A percentile compares a stretch with the other conserved stretches of the same genome.
phyloP scores from a whole-genome alignment of 2,888 invertebrate species.

The Parthenolecanium corni region DNA sequence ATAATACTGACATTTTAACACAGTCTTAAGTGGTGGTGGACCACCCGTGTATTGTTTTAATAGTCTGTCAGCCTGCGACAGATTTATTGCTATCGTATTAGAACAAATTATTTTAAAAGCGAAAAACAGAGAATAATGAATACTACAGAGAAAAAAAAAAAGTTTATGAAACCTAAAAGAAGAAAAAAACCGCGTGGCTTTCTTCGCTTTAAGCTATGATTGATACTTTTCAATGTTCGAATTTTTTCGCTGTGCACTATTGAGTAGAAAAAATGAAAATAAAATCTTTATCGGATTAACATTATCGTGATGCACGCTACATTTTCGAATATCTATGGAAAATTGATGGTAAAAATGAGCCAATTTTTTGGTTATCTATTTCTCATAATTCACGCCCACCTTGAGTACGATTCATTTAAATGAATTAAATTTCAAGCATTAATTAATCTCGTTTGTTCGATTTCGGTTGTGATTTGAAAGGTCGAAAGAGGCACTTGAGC shows the following conservation, averaged over 20 bases:
- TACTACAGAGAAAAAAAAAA: conserved; percentile 1
- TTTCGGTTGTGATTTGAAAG: too few relatives aligned
- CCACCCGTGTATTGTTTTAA: conserved; percentile 25
- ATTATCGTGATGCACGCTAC: conserved; percentile 1
- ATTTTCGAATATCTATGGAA: neutral
- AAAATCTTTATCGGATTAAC: neutral
- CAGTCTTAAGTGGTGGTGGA: conserved; percentile 16
- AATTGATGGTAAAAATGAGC: neutral
- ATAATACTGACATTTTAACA: conserved; percentile 13
- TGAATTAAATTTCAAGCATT: too few relatives aligned
- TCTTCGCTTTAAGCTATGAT: conserved; percentile 22
- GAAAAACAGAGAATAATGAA: conserved; percentile 1
- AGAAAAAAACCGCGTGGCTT: conserved; percentile 8
- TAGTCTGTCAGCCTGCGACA: conserved; percentile 23
- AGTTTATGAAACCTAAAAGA: neutral
- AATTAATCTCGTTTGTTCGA: too few relatives aligned
- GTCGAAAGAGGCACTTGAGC: too few relatives aligned
- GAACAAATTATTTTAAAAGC: conserved; percentile 17
- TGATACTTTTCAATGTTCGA: conserved; percentile 18
- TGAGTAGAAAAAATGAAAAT: too few relatives aligned
- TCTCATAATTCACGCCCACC: too few relatives aligned
- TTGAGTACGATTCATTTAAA: too few relatives aligned
- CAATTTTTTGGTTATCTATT: too few relatives aligned
- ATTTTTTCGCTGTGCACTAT: neutral
- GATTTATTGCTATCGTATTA: conserved; percentile 24